phyloP scores from a whole-genome alignment of 2,797 vertebrate species.

The Notolepis coatsorum region DNA sequence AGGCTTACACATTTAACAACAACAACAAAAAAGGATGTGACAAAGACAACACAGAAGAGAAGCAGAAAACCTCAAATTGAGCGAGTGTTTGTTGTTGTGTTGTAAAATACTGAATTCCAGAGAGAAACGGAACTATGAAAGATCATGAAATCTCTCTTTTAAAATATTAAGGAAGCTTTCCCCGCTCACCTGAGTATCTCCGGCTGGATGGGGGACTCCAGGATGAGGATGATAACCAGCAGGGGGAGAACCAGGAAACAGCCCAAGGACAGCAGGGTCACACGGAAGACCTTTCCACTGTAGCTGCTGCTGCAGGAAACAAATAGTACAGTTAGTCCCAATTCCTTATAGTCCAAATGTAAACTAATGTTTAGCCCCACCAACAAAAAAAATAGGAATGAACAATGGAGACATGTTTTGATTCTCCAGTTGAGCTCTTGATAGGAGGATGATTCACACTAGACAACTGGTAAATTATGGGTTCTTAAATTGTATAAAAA shows the following conservation, averaged over 20 bases:
- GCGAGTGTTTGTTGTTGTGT: too few relatives aligned
- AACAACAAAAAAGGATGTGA: too few relatives aligned
- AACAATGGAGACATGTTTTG: too few relatives aligned
- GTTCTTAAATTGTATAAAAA: too few relatives aligned
- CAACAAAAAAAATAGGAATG: not conserved
- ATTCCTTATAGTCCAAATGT: not conserved
- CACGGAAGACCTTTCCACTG: slow-evolving; percentile 91
- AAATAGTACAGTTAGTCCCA: not conserved
- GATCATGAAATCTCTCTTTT: not conserved
- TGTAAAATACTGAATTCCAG: too few relatives aligned
- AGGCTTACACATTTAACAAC: too few relatives aligned
- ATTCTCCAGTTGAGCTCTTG: too few relatives aligned
- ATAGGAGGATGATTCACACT: too few relatives aligned
- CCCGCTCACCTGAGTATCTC: slow-evolving; percentile 86
- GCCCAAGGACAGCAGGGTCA: slow-evolving; percentile 88
- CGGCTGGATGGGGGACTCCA: slow-evolving; percentile 93
- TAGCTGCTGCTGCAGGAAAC: slow-evolving; percentile 82
- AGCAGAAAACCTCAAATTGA: too few relatives aligned
- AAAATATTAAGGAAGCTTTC: not conserved
- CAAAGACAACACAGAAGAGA: too few relatives aligned
- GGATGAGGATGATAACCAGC: slow-evolving; percentile 84
- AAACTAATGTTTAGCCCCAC: not conserved
- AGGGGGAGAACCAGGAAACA: slow-evolving; percentile 84
- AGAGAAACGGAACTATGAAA: not conserved
- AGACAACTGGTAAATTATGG: too few relatives aligned